These are phyloP conservation scores for Nycticebus coucang DNA, from an alignment of 2,113 vertebrate species.

Conservation along the genomic window DNA sequence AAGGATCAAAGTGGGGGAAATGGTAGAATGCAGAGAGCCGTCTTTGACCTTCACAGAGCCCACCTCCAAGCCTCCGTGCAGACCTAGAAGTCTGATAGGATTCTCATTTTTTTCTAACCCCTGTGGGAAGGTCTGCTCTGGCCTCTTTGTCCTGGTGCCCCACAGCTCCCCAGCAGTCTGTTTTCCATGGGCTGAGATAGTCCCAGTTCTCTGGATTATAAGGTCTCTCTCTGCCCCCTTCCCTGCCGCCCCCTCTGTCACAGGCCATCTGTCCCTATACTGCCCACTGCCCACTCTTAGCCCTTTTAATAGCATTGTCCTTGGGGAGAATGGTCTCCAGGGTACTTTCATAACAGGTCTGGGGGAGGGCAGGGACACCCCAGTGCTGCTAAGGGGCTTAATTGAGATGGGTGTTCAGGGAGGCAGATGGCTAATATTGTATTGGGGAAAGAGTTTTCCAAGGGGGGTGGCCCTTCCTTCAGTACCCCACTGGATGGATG, in stretches of 20 bases:
- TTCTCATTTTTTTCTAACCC: neutral
- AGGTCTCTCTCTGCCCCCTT: neutral
- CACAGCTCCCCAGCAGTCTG: neutral
- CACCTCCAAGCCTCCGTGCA: accelerated
- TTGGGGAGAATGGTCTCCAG: conserved; percentile 3
- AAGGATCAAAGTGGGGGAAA: neutral
- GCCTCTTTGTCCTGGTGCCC: neutral
- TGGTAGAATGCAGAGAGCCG: neutral
- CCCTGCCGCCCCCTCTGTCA: neutral
- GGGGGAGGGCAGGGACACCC: neutral
- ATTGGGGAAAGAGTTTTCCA: neutral
- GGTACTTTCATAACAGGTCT: conserved; percentile 14
- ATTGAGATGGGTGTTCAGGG: neutral
- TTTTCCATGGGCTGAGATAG: neutral
- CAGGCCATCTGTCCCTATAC: conserved; percentile 56
- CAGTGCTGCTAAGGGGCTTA: neutral
- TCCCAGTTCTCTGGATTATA: neutral
- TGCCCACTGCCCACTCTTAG: conserved; percentile 54
- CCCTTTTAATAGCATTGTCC: conserved; percentile 56
- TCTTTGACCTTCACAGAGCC: neutral
- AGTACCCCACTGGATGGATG: neutral
- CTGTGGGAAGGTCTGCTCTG: too few species aligned
- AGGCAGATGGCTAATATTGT: neutral
- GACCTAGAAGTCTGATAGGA: neutral
- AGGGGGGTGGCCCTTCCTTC: neutral